Evolutionary conservation across 2,797 vertebrate genomes (phyloP).

Genomic region (Aldrovandia affinis): DNA sequence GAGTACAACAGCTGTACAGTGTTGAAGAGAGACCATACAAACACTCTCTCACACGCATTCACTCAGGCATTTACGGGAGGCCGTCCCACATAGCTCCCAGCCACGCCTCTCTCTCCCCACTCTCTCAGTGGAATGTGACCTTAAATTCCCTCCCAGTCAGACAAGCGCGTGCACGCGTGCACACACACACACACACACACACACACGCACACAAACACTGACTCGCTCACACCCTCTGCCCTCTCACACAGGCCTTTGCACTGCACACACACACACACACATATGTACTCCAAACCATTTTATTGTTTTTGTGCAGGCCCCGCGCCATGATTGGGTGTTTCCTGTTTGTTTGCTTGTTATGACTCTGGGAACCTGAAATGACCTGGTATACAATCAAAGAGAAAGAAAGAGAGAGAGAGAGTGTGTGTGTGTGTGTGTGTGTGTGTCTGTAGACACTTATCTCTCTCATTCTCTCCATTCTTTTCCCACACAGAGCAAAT

Average conservation of each 20-base stretch:
- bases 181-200: constrained; percentile 47
- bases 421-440: background rate
- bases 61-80: constrained; percentile 54
- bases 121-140: constrained; percentile 65
- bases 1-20: background rate
- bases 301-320: background rate
- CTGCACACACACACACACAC: background rate
- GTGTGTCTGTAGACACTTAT: background rate
- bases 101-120: constrained; percentile 61
- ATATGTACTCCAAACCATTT: background rate
- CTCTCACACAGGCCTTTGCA: background rate
- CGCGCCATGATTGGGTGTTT: constrained; percentile 5
- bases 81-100: constrained; percentile 58
- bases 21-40: too few species aligned
- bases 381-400: background rate
- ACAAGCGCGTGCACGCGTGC: constrained; percentile 33
- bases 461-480: constrained; percentile 35
- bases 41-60: constrained; percentile 33
- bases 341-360: background rate
- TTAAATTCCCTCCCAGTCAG: constrained; percentile 61
- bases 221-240: constrained; percentile 49
- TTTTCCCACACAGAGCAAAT: constrained; percentile 82
- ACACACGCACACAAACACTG: constrained; percentile 31
- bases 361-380: background rate
- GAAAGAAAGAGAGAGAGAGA: too few species aligned